Evolutionary conservation across 2,797 vertebrate genomes (phyloP), one percentile per base, ranked within the genome.

Genomic region (Hipposideros larvatus): DNA sequence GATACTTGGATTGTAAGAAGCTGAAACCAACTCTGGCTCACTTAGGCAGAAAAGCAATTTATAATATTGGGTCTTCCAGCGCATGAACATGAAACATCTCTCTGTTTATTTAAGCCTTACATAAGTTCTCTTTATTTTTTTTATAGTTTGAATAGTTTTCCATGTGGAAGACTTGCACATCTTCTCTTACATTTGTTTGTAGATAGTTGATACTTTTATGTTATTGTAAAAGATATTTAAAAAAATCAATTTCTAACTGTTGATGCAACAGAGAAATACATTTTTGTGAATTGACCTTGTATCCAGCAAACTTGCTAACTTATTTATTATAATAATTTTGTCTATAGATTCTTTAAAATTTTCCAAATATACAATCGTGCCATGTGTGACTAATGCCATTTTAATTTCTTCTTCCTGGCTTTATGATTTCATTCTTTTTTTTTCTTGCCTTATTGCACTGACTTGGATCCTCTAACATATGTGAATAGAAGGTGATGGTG

Each of bases 121-220:
- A 94, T 82, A 63, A 75, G 46, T 84, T 89, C 46, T 68, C 37
- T 91, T 86, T 91, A 68, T 37, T 73, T 90, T 93, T 85, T 83
- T 92, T 57, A 61, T 46, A 66, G 34, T 82, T 89, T 93, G 74
- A 22, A 57, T 63, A 74, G 22, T 79, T 95, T 96, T 92, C 41
- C 70, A 18, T 84, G 37, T 61, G 51, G 26, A 89, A 86, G 19
- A 71, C 31, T 77, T 84, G 24, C 5, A 48, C 24, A 63, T 80
- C 46, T 75, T 78, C 74, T 63, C 19, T 94, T 88, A 66, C 14
- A 43, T 74, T 74, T 90, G 46, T 90, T 82, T 63, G 28, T 68
- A 83, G 65, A 16, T 43, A 87, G 63, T 79, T 92, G 77, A 63
- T 28, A 57, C 19, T 63, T 87, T 70, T 65, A 41, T 65, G 28